phyloP scores from a whole-genome alignment of 2,888 invertebrate species.

The Drosophila kokeensis region DNA sequence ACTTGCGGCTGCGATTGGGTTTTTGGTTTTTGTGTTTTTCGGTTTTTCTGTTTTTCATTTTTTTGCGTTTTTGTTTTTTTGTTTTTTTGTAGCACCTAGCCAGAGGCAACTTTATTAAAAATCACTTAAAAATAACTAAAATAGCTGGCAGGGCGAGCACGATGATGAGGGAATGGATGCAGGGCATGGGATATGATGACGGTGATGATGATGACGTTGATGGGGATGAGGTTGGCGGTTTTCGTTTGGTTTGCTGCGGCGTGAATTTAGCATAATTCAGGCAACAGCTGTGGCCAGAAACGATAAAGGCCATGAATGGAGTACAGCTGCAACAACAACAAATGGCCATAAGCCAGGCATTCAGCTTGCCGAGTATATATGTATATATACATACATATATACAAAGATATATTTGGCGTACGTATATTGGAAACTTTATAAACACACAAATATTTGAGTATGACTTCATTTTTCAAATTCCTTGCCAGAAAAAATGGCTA shows the following conservation, averaged over 20 bases:
- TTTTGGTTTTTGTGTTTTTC: constrained; percentile 4
- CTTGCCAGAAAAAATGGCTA: constrained; percentile 10
- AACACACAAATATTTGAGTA: constrained; percentile 71
- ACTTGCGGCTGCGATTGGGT: constrained; percentile 44
- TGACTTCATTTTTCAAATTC: constrained; percentile 78
- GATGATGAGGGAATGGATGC: constrained; percentile 9
- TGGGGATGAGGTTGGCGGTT: constrained; percentile 32
- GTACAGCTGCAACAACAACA: constrained; percentile 47
- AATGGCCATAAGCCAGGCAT: constrained; percentile 54
- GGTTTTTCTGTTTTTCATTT: constrained; percentile 2
- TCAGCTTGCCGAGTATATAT: constrained; percentile 25
- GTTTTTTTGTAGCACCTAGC: constrained; percentile 25
- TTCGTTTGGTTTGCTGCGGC: constrained; percentile 58
- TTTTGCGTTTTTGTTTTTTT: background rate
- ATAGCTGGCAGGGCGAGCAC: constrained; percentile 57
- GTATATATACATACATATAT: constrained; percentile 52
- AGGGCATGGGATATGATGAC: background rate
- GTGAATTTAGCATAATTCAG: constrained; percentile 77
- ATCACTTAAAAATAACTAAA: constrained; percentile 80
- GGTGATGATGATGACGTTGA: constrained; percentile 30
- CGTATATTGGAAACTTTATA: constrained; percentile 67
- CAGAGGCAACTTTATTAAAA: constrained; percentile 74
- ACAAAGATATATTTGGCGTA: background rate
- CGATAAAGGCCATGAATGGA: constrained; percentile 79
- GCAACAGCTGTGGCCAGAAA: constrained; percentile 80